Conservation (phyloP, 2,113 vertebrate genomes). For the Serilophus lunatus region DNA sequence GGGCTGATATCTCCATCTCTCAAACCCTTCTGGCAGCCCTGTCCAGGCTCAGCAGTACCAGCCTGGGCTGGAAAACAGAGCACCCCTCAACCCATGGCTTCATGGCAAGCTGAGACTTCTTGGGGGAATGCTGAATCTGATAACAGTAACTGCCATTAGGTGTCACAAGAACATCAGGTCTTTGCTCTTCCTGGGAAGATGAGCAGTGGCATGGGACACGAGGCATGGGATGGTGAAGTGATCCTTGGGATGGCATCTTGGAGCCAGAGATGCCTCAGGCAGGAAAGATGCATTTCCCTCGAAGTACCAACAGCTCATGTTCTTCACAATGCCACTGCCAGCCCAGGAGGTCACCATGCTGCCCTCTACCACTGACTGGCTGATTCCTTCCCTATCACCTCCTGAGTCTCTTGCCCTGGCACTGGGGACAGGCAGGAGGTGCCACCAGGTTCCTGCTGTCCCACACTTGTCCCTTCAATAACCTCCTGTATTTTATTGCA, state of each 20-base stretch:
- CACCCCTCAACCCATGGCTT: background rate
- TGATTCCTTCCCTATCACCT: background rate
- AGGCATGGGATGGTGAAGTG: background rate
- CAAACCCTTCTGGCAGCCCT: background rate
- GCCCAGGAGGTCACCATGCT: background rate
- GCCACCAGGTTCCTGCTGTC: background rate
- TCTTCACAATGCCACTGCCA: accelerated
- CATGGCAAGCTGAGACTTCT: accelerated
- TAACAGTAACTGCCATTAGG: slow-evolving; percentile 14
- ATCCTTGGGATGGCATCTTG: background rate
- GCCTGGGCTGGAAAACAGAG: background rate
- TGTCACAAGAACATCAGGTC: slow-evolving; percentile 46
- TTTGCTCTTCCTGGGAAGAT: background rate
- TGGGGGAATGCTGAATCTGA: accelerated
- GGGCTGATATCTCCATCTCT: background rate
- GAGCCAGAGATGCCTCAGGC: background rate
- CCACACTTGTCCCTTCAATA: background rate
- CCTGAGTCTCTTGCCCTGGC: background rate
- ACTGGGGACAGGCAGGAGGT: background rate
- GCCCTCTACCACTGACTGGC: background rate
- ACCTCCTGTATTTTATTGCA: accelerated
- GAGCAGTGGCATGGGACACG: background rate
- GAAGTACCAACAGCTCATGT: accelerated
- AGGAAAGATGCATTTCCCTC: background rate
- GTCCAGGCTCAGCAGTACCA: background rate